Evolutionary conservation across 2,888 invertebrate species (phyloP), one percentile per base, ranked within the genome.

Genomic region (Melolontha melolontha): DNA sequence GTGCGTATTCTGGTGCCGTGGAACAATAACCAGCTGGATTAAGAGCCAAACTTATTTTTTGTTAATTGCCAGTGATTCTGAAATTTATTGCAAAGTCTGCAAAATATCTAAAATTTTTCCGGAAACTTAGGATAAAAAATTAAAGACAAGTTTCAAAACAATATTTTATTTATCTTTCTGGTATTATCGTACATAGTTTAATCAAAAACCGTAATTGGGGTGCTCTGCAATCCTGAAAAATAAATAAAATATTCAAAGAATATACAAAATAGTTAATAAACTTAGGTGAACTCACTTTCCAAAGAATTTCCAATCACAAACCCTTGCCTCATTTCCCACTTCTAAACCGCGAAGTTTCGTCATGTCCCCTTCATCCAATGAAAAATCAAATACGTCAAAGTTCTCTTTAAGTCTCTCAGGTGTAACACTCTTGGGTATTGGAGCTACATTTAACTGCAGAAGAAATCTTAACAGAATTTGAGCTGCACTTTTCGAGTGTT

Each of bases 351-450:
- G 84, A 59, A 95, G 78, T 59, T 85, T 84, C 0, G 82, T 75
- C 83, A 92, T 86, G 77, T 94, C 93, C 1, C 84, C 82, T 0
- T 84, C 79, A 55, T 83, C 86, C 44, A 95, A 81, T 72, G 87
- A 81, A 79, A 94, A 94, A 81, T 91, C 89, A 80, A 93, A 93
- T 63, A 94, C 80, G 66, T 91, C 83, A 49, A 94, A 87, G 79
- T 96, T 96, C 83, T 93, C 88, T 76, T 86, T 86, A 17, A 96
- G 88, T 71, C 95, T 87, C 4, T 83, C 78, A 0, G 90, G 84
- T 80, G 91, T 92, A 2, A 91, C 91, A 80, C 95, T 95, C 81
- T 96, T 96, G 2, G 96, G 95, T 77, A 96, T 94, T 41, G 90
- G 90, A 5, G 87, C 87, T 41, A 95, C 82, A 7, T 90, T 91